phyloP scores from a whole-genome alignment of 2,888 invertebrate genomes.

The Resseliella maxima region DNA sequence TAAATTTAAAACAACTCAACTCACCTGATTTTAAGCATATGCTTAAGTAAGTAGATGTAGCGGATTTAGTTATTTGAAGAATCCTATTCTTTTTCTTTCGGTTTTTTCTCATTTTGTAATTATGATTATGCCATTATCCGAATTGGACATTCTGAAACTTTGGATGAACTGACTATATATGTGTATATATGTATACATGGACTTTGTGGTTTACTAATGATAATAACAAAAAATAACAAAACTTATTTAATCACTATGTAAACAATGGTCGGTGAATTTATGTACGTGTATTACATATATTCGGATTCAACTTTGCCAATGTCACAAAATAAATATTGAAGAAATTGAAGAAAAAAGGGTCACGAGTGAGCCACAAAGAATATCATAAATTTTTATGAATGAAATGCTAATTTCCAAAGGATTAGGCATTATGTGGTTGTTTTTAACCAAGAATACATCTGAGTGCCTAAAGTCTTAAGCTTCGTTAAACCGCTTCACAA shows the following conservation, averaged over 20 bases:
- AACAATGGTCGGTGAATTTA: not conserved
- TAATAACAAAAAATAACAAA: conserved; percentile 37
- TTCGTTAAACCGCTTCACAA: not conserved
- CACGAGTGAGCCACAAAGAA: not conserved
- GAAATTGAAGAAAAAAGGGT: not conserved
- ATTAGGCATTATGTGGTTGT: conserved; percentile 10
- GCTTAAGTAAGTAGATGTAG: not conserved
- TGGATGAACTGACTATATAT: conserved; percentile 1
- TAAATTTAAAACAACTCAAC: not conserved
- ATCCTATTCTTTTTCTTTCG: not conserved
- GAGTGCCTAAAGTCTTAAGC: not conserved
- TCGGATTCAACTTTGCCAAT: conserved; percentile 7
- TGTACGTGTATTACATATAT: not conserved
- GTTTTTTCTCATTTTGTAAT: conserved; percentile 51
- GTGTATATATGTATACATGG: not conserved
- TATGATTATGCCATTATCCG: conserved; percentile 54
- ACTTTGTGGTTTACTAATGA: conserved; percentile 46
- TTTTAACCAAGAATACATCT: not conserved
- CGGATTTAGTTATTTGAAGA: not conserved
- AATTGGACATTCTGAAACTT: not conserved
- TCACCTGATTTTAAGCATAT: not conserved
- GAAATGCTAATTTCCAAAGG: conserved; percentile 31
- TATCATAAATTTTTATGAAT: not conserved
- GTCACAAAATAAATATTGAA: not conserved
- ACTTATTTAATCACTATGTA: not conserved